phyloP scores from a whole-genome alignment of 2,113 vertebrate genomes.

The Antechinus flavipes region DNA sequence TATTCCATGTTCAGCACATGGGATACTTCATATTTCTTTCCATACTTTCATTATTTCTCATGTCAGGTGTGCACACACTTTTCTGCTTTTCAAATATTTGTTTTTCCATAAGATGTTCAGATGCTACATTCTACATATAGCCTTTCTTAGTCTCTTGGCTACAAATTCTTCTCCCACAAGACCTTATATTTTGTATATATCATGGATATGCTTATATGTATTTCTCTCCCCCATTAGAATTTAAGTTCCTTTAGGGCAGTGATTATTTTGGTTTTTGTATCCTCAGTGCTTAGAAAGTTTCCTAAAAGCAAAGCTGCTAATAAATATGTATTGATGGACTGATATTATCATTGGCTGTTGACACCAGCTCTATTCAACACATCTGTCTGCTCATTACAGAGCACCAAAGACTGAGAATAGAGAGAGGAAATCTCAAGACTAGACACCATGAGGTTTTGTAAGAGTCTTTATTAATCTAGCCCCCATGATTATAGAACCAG shows the following conservation, averaged over 20 bases:
- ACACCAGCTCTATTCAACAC: not conserved
- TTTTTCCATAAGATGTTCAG: not conserved
- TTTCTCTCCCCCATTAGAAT: not conserved
- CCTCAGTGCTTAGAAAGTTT: not conserved
- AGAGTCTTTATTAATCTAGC: not conserved
- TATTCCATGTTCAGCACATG: not conserved
- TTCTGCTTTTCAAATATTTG: not conserved
- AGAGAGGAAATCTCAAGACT: not conserved
- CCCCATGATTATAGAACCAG: not conserved
- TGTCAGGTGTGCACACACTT: not conserved
- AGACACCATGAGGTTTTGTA: not conserved
- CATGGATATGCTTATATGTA: not conserved
- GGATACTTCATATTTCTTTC: not conserved
- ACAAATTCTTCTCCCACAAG: not conserved
- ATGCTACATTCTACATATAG: not conserved
- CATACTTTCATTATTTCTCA: not conserved
- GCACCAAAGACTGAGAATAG: not conserved
- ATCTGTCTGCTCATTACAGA: not conserved
- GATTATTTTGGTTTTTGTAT: not conserved
- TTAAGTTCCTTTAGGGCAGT: not conserved
- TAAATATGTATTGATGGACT: not conserved
- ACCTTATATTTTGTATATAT: not conserved
- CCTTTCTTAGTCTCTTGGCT: not conserved
- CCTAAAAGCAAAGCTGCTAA: not conserved
- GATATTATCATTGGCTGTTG: not conserved